phyloP scores from a whole-genome alignment of 1,140 invertebrate species.

The Helicoverpa zea region DNA sequence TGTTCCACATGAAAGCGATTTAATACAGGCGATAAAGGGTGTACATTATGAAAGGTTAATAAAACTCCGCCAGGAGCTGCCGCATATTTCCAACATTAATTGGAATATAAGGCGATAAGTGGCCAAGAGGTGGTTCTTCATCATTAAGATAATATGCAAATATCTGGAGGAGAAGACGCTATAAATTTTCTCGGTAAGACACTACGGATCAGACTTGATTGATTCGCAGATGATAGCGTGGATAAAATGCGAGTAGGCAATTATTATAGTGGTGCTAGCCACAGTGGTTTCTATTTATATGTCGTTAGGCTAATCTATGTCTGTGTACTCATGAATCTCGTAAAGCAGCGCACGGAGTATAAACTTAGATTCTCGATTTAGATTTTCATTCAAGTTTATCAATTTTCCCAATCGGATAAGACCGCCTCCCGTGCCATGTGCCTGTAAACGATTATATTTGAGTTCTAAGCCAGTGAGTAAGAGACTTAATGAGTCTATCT shows the following conservation, averaged over 20 bases:
- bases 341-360: conserved; percentile 33
- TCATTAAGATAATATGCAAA: conserved; percentile 76
- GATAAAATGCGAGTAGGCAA: conserved; percentile 49
- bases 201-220: conserved; percentile 60
- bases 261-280: conserved; percentile 36
- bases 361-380: conserved; percentile 45
- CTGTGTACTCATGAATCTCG: conserved; percentile 42
- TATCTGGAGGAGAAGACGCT: conserved; percentile 58
- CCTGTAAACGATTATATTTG: conserved; percentile 31
- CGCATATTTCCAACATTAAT: conserved; percentile 73
- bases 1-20: conserved; percentile 65
- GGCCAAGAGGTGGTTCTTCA: conserved; percentile 62
- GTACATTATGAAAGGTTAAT: conserved; percentile 71
- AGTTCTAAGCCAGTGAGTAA: conserved; percentile 23
- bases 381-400: conserved; percentile 45
- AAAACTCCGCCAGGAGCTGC: conserved; percentile 62
- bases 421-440: conserved; percentile 13
- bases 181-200: conserved; percentile 61
- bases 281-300: conserved; percentile 41
- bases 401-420: conserved; percentile 39
- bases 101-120: conserved; percentile 72
- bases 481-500: conserved; percentile 35
- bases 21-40: conserved; percentile 60
- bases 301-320: conserved; percentile 35
- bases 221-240: conserved; percentile 60